Percentiles rank a stretch among this genome's conserved stretches.
Evolutionary conservation across 2,113 vertebrate genomes (phyloP).

Genomic region (Bombycilla garrulus): DNA sequence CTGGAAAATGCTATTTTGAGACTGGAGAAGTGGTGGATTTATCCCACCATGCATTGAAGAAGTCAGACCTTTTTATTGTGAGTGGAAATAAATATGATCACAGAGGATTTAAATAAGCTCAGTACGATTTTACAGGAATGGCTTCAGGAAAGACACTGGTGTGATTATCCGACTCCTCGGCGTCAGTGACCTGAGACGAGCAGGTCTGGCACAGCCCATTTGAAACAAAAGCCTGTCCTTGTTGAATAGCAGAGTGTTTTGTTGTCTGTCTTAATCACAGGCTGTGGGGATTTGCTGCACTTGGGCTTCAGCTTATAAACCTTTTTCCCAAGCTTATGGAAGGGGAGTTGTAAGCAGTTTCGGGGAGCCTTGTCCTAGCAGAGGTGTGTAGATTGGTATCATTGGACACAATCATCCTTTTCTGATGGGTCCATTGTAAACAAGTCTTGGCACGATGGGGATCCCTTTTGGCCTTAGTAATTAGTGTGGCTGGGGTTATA

Average conservation of each 20-base stretch:
- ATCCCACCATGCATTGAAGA: not conserved
- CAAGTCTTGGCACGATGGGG: not conserved
- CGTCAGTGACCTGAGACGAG: not conserved
- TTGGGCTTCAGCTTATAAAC: not conserved
- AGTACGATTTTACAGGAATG: not conserved
- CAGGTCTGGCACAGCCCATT: constrained; percentile 5
- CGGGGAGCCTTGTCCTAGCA: not conserved
- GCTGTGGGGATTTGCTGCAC: not conserved
- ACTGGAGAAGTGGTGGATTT: not conserved
- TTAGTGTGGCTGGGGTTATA: not conserved
- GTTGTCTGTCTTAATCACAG: not conserved
- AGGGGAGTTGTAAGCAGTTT: not conserved
- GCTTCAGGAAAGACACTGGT: not conserved
- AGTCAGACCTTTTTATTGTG: not conserved
- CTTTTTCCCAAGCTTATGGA: not conserved
- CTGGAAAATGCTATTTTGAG: not conserved
- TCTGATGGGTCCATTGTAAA: not conserved
- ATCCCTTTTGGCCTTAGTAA: not conserved
- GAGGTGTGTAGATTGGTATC: not conserved
- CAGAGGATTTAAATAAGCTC: not conserved
- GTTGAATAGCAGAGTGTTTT: not conserved
- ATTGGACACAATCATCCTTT: not conserved
- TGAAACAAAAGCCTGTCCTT: constrained; percentile 1
- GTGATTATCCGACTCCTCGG: constrained; percentile 23
- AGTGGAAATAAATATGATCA: not conserved